Conservation (phyloP, 2,888 invertebrate species). For the Limnephilus auricula region DNA sequence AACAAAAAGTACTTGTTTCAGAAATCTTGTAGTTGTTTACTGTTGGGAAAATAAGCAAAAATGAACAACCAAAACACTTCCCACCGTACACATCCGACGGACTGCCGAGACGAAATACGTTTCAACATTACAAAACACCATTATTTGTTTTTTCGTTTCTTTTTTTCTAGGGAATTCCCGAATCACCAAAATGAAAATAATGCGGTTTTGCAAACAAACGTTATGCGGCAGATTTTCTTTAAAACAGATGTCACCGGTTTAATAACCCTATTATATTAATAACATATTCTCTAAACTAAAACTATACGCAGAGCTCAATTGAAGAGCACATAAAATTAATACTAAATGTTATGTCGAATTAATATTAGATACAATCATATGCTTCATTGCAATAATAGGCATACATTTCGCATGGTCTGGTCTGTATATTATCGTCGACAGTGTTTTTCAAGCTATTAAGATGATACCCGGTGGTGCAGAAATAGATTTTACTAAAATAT, state of each 20-base stretch:
- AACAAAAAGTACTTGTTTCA: too few species aligned
- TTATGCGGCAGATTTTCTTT: neutral
- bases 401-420: neutral
- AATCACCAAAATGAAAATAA: neutral
- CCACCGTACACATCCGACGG: neutral
- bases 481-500: too few species aligned
- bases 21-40: neutral
- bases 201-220: neutral
- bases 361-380: neutral
- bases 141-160: neutral
- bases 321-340: neutral
- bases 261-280: neutral
- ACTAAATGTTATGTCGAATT: neutral
- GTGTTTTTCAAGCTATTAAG: neutral
- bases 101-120: neutral
- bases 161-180: neutral
- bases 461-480: too few species aligned
- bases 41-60: neutral
- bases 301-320: neutral
- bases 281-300: too few species aligned
- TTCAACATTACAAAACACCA: neutral
- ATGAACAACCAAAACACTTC: neutral
- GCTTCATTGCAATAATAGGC: neutral
- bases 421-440: neutral
- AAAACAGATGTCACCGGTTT: neutral